Conservation (phyloP, 2,797 vertebrate species). For the Pangasius krempfi region DNA sequence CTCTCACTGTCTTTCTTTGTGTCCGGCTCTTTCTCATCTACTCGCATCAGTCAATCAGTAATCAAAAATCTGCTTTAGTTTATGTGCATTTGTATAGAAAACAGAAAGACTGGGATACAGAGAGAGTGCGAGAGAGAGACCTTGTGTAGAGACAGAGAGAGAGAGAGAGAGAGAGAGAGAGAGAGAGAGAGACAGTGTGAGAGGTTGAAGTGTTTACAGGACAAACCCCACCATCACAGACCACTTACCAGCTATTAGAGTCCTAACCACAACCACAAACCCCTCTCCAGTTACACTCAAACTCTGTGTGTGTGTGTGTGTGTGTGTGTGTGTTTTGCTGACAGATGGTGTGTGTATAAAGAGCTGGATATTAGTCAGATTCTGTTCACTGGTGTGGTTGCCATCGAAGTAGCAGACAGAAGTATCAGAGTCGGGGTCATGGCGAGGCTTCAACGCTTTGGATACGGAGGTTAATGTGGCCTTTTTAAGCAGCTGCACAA, state of each 20-base stretch:
- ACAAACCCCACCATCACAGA: background rate
- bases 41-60: background rate
- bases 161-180: background rate
- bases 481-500: background rate
- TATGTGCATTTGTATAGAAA: background rate
- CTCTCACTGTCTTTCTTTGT: background rate
- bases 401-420: background rate
- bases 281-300: conserved; percentile 7
- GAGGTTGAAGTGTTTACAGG: conserved; percentile 20
- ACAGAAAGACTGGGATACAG: background rate
- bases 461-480: background rate
- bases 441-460: background rate
- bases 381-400: too few relatives aligned
- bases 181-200: background rate
- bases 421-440: background rate
- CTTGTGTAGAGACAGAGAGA: background rate
- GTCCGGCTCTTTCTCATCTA: background rate
- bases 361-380: background rate
- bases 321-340: background rate
- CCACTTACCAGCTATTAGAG: conserved; percentile 27
- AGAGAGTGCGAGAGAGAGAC: background rate
- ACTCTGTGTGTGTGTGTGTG: conserved; percentile 5
- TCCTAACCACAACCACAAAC: conserved; percentile 29
- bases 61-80: background rate
- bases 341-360: conserved; percentile 20